A percentile compares a stretch with the other conserved stretches of the same genome.
Conservation (phyloP, 2,888 invertebrate genomes). For the Dicyrtoma fusca region DNA sequence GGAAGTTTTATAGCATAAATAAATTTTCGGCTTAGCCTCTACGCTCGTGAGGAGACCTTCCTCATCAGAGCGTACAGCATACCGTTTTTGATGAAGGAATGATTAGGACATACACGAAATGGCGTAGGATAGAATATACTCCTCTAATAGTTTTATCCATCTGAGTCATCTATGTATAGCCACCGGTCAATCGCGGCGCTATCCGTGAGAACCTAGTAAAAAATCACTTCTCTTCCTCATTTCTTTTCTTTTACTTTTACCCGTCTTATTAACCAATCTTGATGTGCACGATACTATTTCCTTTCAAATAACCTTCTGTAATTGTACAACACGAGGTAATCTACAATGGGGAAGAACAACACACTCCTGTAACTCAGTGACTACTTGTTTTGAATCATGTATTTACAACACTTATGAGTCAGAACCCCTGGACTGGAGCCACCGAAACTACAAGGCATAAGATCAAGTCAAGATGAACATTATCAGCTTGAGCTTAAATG, state of each 20-base stretch:
- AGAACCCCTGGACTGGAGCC: neutral
- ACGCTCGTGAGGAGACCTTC: slow-evolving; percentile 24
- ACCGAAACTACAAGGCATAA: too few species aligned
- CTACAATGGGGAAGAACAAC: neutral
- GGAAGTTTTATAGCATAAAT: too few species aligned
- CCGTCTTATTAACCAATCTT: neutral
- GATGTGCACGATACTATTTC: neutral
- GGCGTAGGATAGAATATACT: neutral
- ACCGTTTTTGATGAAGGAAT: neutral
- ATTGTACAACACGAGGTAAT: slow-evolving; percentile 2
- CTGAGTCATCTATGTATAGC: too few species aligned
- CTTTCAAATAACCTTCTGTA: neutral
- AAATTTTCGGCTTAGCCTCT: neutral
- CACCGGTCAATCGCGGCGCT: slow-evolving; percentile 5
- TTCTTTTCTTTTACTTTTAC: slow-evolving; percentile 4
- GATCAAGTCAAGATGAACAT: too few species aligned
- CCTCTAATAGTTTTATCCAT: neutral
- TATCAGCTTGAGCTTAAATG: too few species aligned
- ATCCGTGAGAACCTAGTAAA: slow-evolving; percentile 29
- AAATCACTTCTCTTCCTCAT: slow-evolving; percentile 17
- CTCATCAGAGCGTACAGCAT: neutral
- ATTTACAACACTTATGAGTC: neutral
- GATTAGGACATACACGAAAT: too few species aligned
- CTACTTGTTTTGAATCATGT: neutral
- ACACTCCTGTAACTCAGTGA: neutral